Conservation (phyloP, 2,888 invertebrate genomes). For the Melieria picta region DNA sequence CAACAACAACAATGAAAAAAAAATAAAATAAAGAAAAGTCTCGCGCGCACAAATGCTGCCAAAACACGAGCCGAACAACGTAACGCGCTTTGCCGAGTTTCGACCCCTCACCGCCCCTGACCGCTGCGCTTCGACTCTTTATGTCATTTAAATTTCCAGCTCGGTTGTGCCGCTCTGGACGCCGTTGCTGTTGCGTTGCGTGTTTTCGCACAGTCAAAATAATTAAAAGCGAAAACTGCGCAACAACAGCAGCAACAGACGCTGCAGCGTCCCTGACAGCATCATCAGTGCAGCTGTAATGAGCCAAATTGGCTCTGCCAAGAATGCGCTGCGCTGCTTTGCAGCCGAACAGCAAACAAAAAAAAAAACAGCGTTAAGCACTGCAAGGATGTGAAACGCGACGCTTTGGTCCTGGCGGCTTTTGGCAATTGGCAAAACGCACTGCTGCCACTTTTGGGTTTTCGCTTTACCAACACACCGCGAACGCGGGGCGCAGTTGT, state of each 20-base stretch:
- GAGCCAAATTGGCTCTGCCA: conserved; percentile 7
- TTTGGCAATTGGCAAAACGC: neutral
- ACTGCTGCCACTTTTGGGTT: neutral
- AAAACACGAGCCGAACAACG: no score
- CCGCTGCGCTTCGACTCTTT: no score
- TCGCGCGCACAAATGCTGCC: no score
- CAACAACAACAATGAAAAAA: no score
- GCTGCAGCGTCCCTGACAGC: neutral
- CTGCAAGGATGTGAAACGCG: no score
- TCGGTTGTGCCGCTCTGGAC: no score
- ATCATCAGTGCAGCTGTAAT: conserved; percentile 9
- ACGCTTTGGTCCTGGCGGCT: neutral
- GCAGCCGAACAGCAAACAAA: neutral
- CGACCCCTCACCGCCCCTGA: no score
- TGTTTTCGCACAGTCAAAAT: conserved; percentile 3
- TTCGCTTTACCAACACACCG: neutral
- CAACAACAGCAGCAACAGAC: conserved; percentile 6
- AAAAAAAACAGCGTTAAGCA: neutral
- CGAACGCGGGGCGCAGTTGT: no score
- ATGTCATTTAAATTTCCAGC: no score
- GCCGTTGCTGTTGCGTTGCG: no score
- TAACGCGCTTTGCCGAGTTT: no score
- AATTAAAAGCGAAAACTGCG: conserved; percentile 10
- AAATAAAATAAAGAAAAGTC: no score
- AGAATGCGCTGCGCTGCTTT: neutral